Evolutionary conservation across 2,113 vertebrate genomes (phyloP).

Genomic region (Odobenus rosmarus): DNA sequence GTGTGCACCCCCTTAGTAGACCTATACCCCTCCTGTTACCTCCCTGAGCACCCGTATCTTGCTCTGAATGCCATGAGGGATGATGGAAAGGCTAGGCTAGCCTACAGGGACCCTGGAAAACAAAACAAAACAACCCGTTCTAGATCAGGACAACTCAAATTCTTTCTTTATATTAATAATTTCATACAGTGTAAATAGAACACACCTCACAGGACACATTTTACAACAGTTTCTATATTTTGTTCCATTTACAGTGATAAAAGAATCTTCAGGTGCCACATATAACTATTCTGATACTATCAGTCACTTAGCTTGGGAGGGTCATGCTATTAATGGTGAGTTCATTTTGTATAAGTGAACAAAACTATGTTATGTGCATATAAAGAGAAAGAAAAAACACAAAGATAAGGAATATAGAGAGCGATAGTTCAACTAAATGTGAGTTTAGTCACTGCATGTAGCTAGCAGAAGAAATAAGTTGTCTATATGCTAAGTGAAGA

Average conservation of each 20-base stretch:
- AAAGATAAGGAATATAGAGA: not conserved
- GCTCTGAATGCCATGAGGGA: not conserved
- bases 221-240: not conserved
- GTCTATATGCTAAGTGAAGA: not conserved
- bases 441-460: not conserved
- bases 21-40: not conserved
- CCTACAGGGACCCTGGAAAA: not conserved
- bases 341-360: not conserved
- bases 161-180: not conserved
- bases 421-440: not conserved
- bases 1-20: not conserved
- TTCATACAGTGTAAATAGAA: not conserved
- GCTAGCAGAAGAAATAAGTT: not conserved
- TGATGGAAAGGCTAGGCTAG: not conserved
- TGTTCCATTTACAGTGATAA: not conserved
- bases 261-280: not conserved
- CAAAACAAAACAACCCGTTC: not conserved
- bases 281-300: not conserved
- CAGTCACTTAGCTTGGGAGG: not conserved
- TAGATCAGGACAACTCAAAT: not conserved
- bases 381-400: not conserved
- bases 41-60: not conserved
- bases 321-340: not conserved
- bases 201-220: not conserved
- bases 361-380: not conserved